Evolutionary conservation across 2,888 invertebrate genomes (phyloP).

Genomic region (Polia nebulosa): DNA sequence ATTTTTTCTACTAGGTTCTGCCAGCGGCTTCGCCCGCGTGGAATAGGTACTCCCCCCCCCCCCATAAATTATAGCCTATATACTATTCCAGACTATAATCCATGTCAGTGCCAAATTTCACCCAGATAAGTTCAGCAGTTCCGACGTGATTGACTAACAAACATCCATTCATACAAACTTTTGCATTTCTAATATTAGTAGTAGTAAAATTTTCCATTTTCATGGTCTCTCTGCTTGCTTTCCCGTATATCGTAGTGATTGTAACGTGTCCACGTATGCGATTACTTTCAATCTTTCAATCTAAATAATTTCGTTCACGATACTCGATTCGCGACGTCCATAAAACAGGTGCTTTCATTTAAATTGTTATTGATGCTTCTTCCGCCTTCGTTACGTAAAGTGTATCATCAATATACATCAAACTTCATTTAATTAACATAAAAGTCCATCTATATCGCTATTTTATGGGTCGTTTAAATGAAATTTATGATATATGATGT

Average conservation of each 20-base stretch:
- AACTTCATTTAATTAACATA: constrained; percentile 63
- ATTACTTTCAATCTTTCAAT: constrained; percentile 66
- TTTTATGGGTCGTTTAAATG: constrained; percentile 55
- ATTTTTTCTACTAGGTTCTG: too few species aligned
- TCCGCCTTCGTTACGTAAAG: constrained; percentile 58
- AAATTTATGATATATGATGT: constrained; percentile 57
- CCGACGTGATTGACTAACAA: too few species aligned
- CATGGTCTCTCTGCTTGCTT: constrained; percentile 15
- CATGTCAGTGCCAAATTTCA: too few species aligned
- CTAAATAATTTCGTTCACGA: constrained; percentile 70
- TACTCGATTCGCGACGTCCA: constrained; percentile 70
- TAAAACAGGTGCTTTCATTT: constrained; percentile 73
- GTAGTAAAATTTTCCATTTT: constrained; percentile 5
- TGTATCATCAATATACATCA: constrained; percentile 56
- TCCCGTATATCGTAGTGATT: constrained; percentile 22
- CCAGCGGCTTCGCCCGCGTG: too few species aligned
- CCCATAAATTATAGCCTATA: too few species aligned
- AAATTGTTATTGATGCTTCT: constrained; percentile 71
- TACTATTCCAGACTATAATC: too few species aligned
- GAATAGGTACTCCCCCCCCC: too few species aligned
- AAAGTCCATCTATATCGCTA: constrained; percentile 43
- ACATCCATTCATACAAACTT: too few species aligned
- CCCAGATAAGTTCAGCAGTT: too few species aligned
- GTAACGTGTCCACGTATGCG: constrained; percentile 15
- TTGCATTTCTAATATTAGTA: too few species aligned